These are phyloP conservation scores for Allolobophora icterica DNA, from an alignment of 2,888 invertebrate genomes.

Conservation along the genomic window DNA sequence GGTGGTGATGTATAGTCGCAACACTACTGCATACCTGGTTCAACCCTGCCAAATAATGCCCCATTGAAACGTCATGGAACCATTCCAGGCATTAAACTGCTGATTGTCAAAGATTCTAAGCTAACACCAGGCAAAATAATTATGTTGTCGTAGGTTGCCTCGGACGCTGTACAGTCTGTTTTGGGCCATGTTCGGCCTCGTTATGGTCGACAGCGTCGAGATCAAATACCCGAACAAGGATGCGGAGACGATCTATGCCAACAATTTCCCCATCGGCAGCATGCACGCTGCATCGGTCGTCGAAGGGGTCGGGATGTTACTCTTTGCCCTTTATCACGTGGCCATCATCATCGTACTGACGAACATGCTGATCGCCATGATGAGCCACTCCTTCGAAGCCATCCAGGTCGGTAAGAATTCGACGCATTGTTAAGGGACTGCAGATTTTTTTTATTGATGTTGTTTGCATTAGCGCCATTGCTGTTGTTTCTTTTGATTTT, in stretches of 20 bases:
- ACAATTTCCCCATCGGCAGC: constrained; percentile 38
- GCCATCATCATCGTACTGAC: constrained; percentile 76
- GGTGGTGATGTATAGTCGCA: not conserved
- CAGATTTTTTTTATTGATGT: not conserved
- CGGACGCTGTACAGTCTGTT: constrained; percentile 64
- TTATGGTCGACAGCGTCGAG: constrained; percentile 58
- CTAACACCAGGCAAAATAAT: no score
- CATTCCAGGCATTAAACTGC: not conserved
- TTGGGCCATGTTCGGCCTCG: constrained; percentile 66
- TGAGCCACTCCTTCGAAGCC: constrained; percentile 78
- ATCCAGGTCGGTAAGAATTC: constrained; percentile 67
- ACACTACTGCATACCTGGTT: not conserved
- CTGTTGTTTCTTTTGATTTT: no score
- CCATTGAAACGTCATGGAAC: not conserved
- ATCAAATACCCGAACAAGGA: constrained; percentile 49
- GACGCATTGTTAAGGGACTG: not conserved
- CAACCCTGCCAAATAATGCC: not conserved
- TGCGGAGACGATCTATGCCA: constrained; percentile 6
- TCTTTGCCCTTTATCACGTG: constrained; percentile 72
- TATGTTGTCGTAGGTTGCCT: constrained; percentile 54
- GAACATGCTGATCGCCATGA: constrained; percentile 79
- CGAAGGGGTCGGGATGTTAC: constrained; percentile 73
- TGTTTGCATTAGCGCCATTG: no score
- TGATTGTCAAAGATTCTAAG: not conserved
- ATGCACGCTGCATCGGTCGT: constrained; percentile 52